Evolutionary conservation across 2,888 invertebrate species (phyloP).

Genomic region (Andrena praecox): DNA sequence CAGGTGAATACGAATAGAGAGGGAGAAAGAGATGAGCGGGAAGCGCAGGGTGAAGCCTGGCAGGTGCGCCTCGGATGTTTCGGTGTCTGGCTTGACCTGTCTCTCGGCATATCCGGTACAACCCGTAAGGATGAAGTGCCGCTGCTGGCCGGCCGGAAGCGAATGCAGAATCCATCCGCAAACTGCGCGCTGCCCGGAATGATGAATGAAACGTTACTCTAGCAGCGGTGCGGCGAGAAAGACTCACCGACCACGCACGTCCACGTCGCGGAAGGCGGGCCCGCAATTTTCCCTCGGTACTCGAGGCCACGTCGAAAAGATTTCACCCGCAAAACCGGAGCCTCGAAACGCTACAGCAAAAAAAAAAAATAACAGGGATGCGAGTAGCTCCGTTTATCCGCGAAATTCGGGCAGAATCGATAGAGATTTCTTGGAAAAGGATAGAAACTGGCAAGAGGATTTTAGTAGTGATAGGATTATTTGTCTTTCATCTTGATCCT

Average conservation of each 20-base stretch:
- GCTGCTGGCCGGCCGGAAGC: slow-evolving; percentile 50
- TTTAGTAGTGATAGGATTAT: no score
- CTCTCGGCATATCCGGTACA: slow-evolving; percentile 49
- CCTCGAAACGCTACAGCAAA: background rate
- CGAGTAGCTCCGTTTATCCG: no score
- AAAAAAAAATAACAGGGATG: no score
- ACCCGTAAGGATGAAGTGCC: slow-evolving; percentile 63
- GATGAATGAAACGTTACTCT: slow-evolving; percentile 65
- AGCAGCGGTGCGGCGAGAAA: slow-evolving; percentile 17
- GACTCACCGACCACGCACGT: slow-evolving; percentile 16
- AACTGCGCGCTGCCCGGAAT: slow-evolving; percentile 58
- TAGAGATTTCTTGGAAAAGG: no score
- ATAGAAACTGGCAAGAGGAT: no score
- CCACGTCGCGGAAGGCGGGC: slow-evolving; percentile 21
- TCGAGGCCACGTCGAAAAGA: slow-evolving; percentile 16
- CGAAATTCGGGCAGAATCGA: no score
- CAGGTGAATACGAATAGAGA: slow-evolving; percentile 43
- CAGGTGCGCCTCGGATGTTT: slow-evolving; percentile 56
- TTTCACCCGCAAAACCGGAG: background rate
- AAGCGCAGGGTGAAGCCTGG: slow-evolving; percentile 28
- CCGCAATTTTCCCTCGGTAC: slow-evolving; percentile 40
- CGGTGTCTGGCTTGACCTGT: slow-evolving; percentile 58
- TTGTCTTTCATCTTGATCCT: no score
- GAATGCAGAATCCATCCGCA: slow-evolving; percentile 66
- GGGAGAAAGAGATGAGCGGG: background rate